These are phyloP conservation scores for Drosophila imparisetae DNA, from an alignment of 2,888 invertebrate species.

Conservation along the genomic window DNA sequence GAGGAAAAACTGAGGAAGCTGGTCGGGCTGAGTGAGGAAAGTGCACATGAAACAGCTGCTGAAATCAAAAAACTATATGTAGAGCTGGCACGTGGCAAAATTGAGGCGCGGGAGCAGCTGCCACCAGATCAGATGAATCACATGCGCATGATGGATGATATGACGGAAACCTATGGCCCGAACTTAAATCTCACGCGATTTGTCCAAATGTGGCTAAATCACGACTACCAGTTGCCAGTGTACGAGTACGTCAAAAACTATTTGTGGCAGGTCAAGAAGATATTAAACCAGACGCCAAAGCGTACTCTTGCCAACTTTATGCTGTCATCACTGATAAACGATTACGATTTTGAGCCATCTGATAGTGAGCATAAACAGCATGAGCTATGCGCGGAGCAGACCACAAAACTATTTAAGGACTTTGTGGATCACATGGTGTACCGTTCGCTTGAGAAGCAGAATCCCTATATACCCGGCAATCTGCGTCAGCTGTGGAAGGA, in stretches of 20 bases:
- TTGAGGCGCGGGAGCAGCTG: slow-evolving; percentile 51
- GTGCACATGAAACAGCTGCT: slow-evolving; percentile 54
- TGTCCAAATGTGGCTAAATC: slow-evolving; percentile 75
- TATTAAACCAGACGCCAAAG: slow-evolving; percentile 67
- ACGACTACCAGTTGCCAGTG: slow-evolving; percentile 77
- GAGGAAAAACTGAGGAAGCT: slow-evolving; percentile 54
- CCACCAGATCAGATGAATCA: slow-evolving; percentile 64
- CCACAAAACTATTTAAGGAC: slow-evolving; percentile 68
- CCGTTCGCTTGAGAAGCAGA: slow-evolving; percentile 57
- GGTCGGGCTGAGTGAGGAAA: slow-evolving; percentile 60
- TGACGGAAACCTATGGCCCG: slow-evolving; percentile 70
- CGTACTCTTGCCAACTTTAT: slow-evolving; percentile 80
- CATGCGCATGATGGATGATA: slow-evolving; percentile 61
- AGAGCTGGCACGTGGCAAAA: slow-evolving; percentile 57
- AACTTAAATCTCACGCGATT: slow-evolving; percentile 74
- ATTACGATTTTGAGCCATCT: slow-evolving; percentile 60
- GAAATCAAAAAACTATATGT: slow-evolving; percentile 67
- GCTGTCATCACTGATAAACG: slow-evolving; percentile 72
- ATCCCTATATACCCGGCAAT: slow-evolving; percentile 54
- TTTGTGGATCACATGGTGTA: slow-evolving; percentile 78
- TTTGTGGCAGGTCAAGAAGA: slow-evolving; percentile 66
- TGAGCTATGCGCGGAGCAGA: slow-evolving; percentile 65
- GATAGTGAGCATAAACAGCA: slow-evolving; percentile 47
- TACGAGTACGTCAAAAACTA: slow-evolving; percentile 78
- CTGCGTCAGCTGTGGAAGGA: slow-evolving; percentile 72